Percentiles rank a stretch among this genome's conserved stretches.
phyloP scores from a whole-genome alignment of 2,888 invertebrate species.

The Ormyrus nitidulus region DNA sequence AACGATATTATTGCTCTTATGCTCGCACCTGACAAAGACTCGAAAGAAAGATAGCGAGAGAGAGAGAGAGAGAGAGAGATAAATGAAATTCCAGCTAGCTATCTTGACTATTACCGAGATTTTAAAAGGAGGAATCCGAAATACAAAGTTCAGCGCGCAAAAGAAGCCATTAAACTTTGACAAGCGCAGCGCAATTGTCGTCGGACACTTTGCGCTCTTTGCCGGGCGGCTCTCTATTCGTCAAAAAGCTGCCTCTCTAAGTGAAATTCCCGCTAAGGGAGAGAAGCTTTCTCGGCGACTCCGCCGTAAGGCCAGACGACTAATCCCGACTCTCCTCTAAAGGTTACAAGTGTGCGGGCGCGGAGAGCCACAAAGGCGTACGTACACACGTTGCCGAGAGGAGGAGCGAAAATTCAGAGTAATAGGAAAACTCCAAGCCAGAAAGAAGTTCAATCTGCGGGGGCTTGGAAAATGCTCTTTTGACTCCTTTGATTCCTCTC shows the following conservation, averaged over 20 bases:
- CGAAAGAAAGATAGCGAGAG: too few species aligned
- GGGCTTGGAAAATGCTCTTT: conserved; percentile 69
- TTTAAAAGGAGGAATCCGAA: conserved; percentile 24
- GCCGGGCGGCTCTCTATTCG: neutral
- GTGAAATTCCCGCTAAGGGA: conserved; percentile 51
- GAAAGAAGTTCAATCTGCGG: conserved; percentile 72
- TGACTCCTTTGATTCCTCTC: conserved; percentile 72
- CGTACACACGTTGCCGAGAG: neutral
- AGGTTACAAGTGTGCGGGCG: neutral
- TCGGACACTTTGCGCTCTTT: conserved; percentile 43
- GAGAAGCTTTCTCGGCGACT: conserved; percentile 38
- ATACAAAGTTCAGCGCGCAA: conserved; percentile 39
- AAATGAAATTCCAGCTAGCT: conserved; percentile 17
- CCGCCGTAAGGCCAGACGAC: conserved; percentile 38
- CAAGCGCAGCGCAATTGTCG: conserved; percentile 50
- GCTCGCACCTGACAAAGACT: too few species aligned
- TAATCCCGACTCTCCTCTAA: conserved; percentile 38
- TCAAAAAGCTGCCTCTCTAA: conserved; percentile 41
- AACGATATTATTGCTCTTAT: too few species aligned
- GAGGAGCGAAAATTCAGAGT: conserved; percentile 68
- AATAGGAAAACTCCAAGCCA: conserved; percentile 73
- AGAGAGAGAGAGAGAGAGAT: neutral
- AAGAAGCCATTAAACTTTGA: conserved; percentile 53
- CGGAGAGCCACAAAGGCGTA: neutral
- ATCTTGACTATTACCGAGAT: neutral